phyloP scores from a whole-genome alignment of 2,888 invertebrate species.

The Sepioteuthis lessoniana region DNA sequence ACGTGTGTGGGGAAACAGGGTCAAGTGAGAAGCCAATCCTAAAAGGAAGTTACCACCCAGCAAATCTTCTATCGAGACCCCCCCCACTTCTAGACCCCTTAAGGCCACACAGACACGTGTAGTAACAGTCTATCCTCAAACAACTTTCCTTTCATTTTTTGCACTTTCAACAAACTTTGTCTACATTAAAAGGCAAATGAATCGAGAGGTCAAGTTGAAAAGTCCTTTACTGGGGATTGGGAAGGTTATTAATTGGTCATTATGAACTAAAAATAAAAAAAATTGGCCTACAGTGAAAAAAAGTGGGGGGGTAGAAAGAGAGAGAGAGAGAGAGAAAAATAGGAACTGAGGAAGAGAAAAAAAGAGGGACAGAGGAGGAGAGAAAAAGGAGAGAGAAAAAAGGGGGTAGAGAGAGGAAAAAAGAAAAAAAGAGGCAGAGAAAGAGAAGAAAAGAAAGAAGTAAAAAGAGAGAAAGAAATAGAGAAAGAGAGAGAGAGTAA shows the following conservation, averaged over 20 bases:
- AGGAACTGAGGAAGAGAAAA: too few relatives aligned
- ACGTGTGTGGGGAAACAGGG: background rate
- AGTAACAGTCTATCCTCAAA: too few relatives aligned
- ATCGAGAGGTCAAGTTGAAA: background rate
- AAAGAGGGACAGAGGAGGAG: too few relatives aligned
- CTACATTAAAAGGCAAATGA: background rate
- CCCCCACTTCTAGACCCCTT: background rate
- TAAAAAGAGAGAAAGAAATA: too few relatives aligned
- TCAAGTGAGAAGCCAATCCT: background rate
- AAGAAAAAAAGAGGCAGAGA: too few relatives aligned
- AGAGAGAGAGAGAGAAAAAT: too few relatives aligned
- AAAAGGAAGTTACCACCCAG: background rate
- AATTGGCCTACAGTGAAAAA: too few relatives aligned
- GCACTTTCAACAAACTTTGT: background rate
- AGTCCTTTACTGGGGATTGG: background rate
- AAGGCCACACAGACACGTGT: background rate
- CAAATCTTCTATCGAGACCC: background rate
- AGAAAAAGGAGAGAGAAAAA: too few relatives aligned
- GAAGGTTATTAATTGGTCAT: background rate
- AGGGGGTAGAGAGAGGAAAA: too few relatives aligned
- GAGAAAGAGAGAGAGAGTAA: too few relatives aligned
- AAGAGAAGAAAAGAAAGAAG: too few relatives aligned
- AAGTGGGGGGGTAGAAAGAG: too few relatives aligned
- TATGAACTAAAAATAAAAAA: background rate
- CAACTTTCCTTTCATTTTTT: background rate